Evolutionary conservation across 2,113 vertebrate species (phyloP), one percentile per base, ranked within the genome.

Genomic region (Chamaea fasciata): DNA sequence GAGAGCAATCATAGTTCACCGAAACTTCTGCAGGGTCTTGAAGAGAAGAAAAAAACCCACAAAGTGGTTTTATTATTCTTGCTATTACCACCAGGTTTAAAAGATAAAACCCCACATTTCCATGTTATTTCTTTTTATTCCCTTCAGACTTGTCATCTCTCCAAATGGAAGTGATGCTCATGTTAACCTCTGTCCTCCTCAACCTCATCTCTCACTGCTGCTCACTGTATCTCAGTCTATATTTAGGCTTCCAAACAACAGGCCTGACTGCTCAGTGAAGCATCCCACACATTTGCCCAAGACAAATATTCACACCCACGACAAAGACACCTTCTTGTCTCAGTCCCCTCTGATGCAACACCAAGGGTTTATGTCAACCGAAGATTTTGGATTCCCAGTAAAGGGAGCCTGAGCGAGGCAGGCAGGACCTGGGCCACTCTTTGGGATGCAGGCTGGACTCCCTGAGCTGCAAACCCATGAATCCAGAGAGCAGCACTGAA

Each of bases 11-110:
- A 86, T 97, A 98, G 95, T 96, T 98, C 93, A 98, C 11, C 0
- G 92, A 95, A 89, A 98, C 81, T 89, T 99, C 99, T 91, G 98
- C 97, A 31, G 98, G 94, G 95, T 99, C 99, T 99, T 96, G 73
- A 98, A 97, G 87, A 96, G 44, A 95, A 69, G 35, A 69, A 65
- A 95, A 39, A 67, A 39, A 39, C 37, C 28, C 2, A 22, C 4
- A 77, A 41, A 37, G 33, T 31, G 0, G 8, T 71, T 64, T 59
- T 57, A 78, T 64, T 70, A 53, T 21, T 35, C 23, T 35, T 19
- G 22, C 24, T 68, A 16, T 65, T 81, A 78, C 15, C 23, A 55
- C 1, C 47, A 5, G 7, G 7, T 23, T 60, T 44, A 50, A 35
- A 27, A 42, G 15, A 26, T 11, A 67, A 64, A 24, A 15, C 0